A percentile compares a stretch with the other conserved stretches of the same genome.
Conservation (phyloP, 2,888 invertebrate genomes). For the Cryptocheilus praepositus region DNA sequence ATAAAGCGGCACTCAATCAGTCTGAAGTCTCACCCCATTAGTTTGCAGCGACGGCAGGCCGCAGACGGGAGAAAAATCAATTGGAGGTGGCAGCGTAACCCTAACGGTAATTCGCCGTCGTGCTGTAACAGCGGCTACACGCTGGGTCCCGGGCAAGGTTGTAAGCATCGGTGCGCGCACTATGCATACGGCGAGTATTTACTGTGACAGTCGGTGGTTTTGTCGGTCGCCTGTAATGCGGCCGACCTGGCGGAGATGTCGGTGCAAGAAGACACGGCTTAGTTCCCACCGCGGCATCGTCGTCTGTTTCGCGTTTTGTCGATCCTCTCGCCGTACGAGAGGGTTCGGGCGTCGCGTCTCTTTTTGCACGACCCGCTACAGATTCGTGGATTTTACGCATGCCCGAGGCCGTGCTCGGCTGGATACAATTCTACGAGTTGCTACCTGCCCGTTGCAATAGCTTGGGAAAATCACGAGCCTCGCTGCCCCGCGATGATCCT, state of each 20-base stretch:
- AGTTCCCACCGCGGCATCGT: constrained; percentile 33
- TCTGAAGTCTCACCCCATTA: too few species aligned
- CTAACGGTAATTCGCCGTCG: constrained; percentile 24
- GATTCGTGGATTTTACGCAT: constrained; percentile 23
- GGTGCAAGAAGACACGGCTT: constrained; percentile 60
- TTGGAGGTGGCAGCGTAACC: too few species aligned
- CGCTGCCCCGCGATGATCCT: too few species aligned
- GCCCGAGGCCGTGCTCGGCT: neutral
- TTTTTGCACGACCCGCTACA: constrained; percentile 17
- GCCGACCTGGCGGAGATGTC: constrained; percentile 52
- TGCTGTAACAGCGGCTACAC: neutral
- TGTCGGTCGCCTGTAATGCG: constrained; percentile 63
- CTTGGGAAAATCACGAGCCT: too few species aligned
- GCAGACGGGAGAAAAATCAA: too few species aligned
- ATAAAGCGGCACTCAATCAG: too few species aligned
- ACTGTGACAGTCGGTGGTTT: constrained; percentile 62
- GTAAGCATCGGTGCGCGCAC: constrained; percentile 22
- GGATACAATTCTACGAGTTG: too few species aligned
- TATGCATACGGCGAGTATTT: constrained; percentile 59
- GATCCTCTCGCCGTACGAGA: constrained; percentile 17
- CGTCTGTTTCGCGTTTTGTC: constrained; percentile 59
- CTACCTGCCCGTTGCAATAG: too few species aligned
- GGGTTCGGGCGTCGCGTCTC: neutral
- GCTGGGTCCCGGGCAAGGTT: neutral
- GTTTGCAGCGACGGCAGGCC: too few species aligned